These are phyloP conservation scores for Takifugu rubripes DNA, from an alignment of 2,797 vertebrate species.

Conservation along the genomic window DNA sequence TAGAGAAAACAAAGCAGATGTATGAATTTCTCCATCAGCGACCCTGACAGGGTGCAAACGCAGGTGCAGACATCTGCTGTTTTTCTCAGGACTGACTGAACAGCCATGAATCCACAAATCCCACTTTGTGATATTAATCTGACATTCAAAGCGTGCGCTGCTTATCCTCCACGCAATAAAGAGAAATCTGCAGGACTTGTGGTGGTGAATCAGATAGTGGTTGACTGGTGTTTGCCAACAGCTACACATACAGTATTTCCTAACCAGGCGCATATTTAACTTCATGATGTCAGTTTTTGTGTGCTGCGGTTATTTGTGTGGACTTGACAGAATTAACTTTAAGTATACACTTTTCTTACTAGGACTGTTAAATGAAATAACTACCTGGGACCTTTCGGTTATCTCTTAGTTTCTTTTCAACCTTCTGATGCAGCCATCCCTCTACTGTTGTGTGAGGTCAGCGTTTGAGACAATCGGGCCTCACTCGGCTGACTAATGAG, in stretches of 20 bases:
- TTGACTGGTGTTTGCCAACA: constrained; percentile 55
- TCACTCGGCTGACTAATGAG: constrained; percentile 82
- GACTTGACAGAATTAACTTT: not conserved
- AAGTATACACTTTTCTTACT: not conserved
- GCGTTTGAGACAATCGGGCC: constrained; percentile 67
- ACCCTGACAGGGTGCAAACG: constrained; percentile 57
- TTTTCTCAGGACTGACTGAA: constrained; percentile 45
- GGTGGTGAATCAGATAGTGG: constrained; percentile 35
- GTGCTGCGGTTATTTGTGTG: not conserved
- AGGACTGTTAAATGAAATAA: too few relatives aligned
- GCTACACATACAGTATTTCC: constrained; percentile 43
- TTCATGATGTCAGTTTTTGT: constrained; percentile 17
- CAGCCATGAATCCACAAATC: constrained; percentile 59
- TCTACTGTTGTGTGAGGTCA: constrained; percentile 24
- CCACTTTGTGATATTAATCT: constrained; percentile 39
- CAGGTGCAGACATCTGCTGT: constrained; percentile 62
- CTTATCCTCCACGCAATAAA: constrained; percentile 45
- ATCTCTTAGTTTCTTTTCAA: not conserved
- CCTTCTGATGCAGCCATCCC: constrained; percentile 19
- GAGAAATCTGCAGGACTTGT: constrained; percentile 43
- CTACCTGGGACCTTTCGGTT: not conserved
- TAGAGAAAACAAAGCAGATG: constrained; percentile 46
- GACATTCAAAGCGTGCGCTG: constrained; percentile 48
- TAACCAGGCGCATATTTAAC: constrained; percentile 29
- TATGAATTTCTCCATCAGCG: constrained; percentile 26